A percentile compares a stretch with the other conserved stretches of the same genome.
These are phyloP conservation scores for Microcebus jonahi DNA, from an alignment of 2,113 vertebrate species.

Conservation along the genomic window DNA sequence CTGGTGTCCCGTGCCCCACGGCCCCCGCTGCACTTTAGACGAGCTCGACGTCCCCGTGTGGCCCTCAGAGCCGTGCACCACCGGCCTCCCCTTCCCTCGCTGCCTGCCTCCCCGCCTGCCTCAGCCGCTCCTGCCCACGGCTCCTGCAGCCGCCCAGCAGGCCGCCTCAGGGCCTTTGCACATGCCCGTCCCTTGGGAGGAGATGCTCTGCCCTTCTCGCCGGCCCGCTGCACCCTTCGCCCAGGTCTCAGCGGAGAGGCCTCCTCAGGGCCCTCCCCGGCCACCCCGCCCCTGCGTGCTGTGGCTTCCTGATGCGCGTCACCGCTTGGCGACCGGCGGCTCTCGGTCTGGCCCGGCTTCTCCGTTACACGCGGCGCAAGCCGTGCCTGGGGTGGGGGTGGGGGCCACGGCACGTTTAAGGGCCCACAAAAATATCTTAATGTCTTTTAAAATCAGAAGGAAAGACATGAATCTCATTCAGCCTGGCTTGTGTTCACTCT, in stretches of 20 bases:
- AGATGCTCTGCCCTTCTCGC: background rate
- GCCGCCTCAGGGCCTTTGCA: background rate
- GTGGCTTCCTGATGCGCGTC: accelerated
- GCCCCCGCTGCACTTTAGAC: background rate
- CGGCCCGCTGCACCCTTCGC: accelerated
- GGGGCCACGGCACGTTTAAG: background rate
- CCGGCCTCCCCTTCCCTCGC: background rate
- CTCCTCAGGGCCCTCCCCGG: no score
- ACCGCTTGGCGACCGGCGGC: accelerated
- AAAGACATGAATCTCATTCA: background rate
- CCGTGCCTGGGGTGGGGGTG: no score
- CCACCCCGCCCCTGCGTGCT: background rate
- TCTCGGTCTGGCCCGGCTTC: accelerated
- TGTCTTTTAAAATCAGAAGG: background rate
- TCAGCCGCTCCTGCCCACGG: background rate
- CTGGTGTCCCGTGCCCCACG: background rate
- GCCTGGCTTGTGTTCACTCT: background rate
- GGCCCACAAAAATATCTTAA: background rate
- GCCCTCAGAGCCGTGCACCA: background rate
- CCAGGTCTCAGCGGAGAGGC: background rate
- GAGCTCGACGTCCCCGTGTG: background rate
- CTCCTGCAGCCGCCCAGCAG: background rate
- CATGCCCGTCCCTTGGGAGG: background rate
- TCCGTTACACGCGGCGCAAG: no score
- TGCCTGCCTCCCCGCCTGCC: background rate